phyloP scores from a whole-genome alignment of 2,797 vertebrate genomes.

The Moxostoma hubbsi region DNA sequence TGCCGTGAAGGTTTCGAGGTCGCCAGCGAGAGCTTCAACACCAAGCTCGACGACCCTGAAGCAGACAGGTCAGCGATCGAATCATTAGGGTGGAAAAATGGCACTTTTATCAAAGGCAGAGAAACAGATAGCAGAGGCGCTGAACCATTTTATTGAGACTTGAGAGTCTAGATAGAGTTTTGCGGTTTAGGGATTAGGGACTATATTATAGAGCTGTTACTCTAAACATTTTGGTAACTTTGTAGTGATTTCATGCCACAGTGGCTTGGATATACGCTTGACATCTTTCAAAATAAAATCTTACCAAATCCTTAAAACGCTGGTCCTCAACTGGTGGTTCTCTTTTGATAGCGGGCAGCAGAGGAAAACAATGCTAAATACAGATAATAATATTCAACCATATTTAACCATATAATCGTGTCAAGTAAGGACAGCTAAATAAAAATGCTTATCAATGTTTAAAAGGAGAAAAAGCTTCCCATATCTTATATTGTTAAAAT shows the following conservation, averaged over 20 bases:
- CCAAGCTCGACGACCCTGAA: constrained; percentile 43
- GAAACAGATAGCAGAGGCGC: constrained; percentile 62
- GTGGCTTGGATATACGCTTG: not conserved
- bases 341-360: too few species aligned
- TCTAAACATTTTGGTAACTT: not conserved
- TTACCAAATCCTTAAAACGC: not conserved
- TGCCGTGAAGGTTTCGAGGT: not conserved
- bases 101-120: constrained; percentile 66
- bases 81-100: constrained; percentile 67
- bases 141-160: constrained; percentile 53
- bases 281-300: constrained; percentile 4
- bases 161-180: not conserved
- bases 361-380: too few species aligned
- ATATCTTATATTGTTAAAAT: too few species aligned
- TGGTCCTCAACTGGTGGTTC: too few species aligned
- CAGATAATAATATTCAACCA: too few species aligned
- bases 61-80: constrained; percentile 63
- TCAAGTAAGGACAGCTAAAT: too few species aligned
- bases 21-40: constrained; percentile 13
- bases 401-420: too few species aligned
- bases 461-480: too few species aligned
- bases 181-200: not conserved
- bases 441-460: too few species aligned
- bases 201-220: not conserved
- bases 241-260: not conserved